These are phyloP conservation scores for Perizoma flavofasciatum DNA, from an alignment of 2,888 invertebrate species.

Conservation along the genomic window DNA sequence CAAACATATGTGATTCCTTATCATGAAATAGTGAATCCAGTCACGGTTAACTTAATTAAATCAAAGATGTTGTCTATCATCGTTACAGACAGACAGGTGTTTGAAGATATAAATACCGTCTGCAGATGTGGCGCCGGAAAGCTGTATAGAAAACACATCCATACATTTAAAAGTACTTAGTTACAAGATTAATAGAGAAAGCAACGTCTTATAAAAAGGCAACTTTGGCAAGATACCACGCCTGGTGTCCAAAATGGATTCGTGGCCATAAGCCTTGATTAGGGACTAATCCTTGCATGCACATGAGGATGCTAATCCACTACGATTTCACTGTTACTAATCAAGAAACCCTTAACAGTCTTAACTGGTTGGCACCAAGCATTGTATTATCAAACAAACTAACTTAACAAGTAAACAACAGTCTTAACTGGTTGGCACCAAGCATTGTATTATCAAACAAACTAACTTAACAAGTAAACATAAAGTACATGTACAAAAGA, in stretches of 20 bases:
- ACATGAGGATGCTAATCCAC: no score
- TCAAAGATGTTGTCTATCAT: no score
- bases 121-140: conserved; percentile 19
- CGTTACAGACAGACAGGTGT: not conserved
- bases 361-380: no score
- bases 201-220: conserved; percentile 3
- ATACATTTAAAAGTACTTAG: conserved; percentile 20
- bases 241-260: conserved; percentile 1
- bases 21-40: no score
- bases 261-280: no score
- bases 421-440: no score
- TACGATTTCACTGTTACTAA: no score
- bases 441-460: conserved; percentile 6
- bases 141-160: conserved; percentile 24
- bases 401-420: no score
- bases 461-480: conserved; percentile 10
- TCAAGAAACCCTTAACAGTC: no score
- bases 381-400: conserved; percentile 3
- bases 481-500: conserved; percentile 7
- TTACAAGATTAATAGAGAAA: conserved; percentile 18
- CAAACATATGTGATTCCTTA: no score
- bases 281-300: no score
- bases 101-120: conserved; percentile 10
- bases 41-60: no score
- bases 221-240: not conserved